Base-by-base conservation (phyloP, 1,140 invertebrate genomes). In the Chionoecetes opilio region DNA sequence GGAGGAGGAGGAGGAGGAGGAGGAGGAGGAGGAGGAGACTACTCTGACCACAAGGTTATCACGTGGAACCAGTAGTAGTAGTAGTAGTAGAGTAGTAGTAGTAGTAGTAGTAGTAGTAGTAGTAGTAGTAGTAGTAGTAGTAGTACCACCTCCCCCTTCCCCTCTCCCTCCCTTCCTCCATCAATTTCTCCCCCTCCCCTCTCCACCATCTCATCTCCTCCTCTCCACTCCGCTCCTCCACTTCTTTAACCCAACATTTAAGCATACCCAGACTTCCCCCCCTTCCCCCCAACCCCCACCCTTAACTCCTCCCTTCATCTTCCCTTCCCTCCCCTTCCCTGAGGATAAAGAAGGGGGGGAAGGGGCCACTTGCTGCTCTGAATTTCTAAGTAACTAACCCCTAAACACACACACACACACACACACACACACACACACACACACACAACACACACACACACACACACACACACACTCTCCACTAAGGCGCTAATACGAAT, bases 1-100 rank as follows among this genome's bases (percentile, higher is more conserved):
- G 29, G n/a, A 87, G 85, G 38, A 32, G 38, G 6, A 35, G 9
- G 31, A 37, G 32, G 34, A 37, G 11, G 38, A 29, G 31, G 34
- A 88, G 86, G 38, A 29, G 38, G 32, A 87, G 63, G 63, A 75
- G 63, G 63, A 75, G 63, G 63, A 75, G 63, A 26, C n/a, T 21
- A 75, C 21, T n/a, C 63, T 21, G 26, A 5, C 63, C 63, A 75
- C 63, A 75, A 75, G 63, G 63, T 75, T 75, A 75, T 75, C 63
- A 75, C 63, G 63, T 75, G 63, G 63, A 53, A 17, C 11, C 46
- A 17, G 11, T 53, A 53, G 11, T 53, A 35, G 29, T 38, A 31
- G 29, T 35, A 9, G 31, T 32, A 29, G 21, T 75, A 26, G 21
- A 26, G 53, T 75, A 26, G 21, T 75, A 75, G 53, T 26, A 75